Evolutionary conservation across 35 echinoderm and acorn worm species (phyloP), one percentile per base, ranked within the genome.

Genomic region (Apostichopus japonicus): DNA sequence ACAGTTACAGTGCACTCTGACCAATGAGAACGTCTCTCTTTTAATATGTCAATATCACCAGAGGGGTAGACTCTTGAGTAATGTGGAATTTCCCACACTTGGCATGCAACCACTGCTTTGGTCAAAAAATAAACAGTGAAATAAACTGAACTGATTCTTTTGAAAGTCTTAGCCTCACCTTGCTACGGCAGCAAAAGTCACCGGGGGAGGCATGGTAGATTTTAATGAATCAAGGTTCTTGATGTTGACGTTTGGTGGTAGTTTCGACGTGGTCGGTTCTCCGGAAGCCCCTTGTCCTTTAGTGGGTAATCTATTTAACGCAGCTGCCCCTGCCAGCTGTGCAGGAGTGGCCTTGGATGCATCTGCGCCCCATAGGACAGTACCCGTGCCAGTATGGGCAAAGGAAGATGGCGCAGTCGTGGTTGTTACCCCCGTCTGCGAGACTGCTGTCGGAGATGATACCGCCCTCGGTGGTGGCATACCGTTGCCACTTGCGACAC

Each of bases 231-330:
- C 94, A 8, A 98, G 53, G 73, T 98, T 98, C 81, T 95, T 95
- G 22, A 98, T 93, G 87, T 98, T 98, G 0, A 98, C 94, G 19
- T 95, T 94, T n/a, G 96, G 96, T 90, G 96, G 96, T 44, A 91
- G 86, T 24, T 94, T 90, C 53, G 88, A 92, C 72, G 86, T 63
- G 1, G 88, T 70, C 8, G 87, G 53, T 87, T 80, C 78, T 55
- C 57, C 54, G 10, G 33, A 11, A 14, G 73, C 25, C 76, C 86
- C 58, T 6, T 65, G 87, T 24, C 91, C 79, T 6, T 65, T 84
- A 17, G 81, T 17, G 2, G 87, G 65, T 22, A 86, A 58, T n/a
- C 95, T 79, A 78, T 44, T 91, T 19, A 93, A 3, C 4, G 92
- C 95, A 11, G 95, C 95, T 72, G 53, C 92, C 14, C 63, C 95